phyloP scores from a whole-genome alignment of 2,888 invertebrate species.

The Rutpela maculata region DNA sequence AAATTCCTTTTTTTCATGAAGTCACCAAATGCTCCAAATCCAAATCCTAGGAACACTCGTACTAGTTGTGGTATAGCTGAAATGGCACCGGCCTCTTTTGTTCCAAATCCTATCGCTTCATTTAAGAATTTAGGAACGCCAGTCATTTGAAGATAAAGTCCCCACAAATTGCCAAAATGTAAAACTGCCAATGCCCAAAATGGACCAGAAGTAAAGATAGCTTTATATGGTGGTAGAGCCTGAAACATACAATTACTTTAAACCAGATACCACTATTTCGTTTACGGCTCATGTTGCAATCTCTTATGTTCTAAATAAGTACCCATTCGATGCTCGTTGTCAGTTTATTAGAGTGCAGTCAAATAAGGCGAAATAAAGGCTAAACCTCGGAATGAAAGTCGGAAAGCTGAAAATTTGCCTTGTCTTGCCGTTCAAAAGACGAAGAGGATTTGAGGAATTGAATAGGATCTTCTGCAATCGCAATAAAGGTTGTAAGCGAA shows the following conservation, averaged over 20 bases:
- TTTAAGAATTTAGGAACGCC: conserved; percentile 60
- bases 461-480: too few species aligned
- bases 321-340: too few species aligned
- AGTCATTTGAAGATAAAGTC: conserved; percentile 57
- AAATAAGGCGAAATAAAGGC: too few species aligned
- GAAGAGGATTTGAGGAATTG: too few species aligned
- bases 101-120: conserved; percentile 60
- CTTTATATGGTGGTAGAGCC: conserved; percentile 58
- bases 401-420: too few species aligned
- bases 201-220: conserved; percentile 54
- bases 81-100: conserved; percentile 61
- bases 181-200: conserved; percentile 60
- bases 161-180: conserved; percentile 64
- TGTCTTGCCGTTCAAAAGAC: too few species aligned
- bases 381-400: too few species aligned
- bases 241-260: conserved; percentile 28
- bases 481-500: too few species aligned
- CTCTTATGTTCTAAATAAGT: too few species aligned
- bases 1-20: conserved; percentile 55
- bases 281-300: too few species aligned
- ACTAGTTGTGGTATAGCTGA: conserved; percentile 63
- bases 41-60: conserved; percentile 60
- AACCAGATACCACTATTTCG: too few species aligned
- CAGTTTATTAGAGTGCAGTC: too few species aligned
- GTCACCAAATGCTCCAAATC: conserved; percentile 62